Percentiles rank a stretch among this genome's conserved stretches.
Evolutionary conservation across 92 coral and sea anemone species (phyloP).

Genomic region (Paramuricea clavata): DNA sequence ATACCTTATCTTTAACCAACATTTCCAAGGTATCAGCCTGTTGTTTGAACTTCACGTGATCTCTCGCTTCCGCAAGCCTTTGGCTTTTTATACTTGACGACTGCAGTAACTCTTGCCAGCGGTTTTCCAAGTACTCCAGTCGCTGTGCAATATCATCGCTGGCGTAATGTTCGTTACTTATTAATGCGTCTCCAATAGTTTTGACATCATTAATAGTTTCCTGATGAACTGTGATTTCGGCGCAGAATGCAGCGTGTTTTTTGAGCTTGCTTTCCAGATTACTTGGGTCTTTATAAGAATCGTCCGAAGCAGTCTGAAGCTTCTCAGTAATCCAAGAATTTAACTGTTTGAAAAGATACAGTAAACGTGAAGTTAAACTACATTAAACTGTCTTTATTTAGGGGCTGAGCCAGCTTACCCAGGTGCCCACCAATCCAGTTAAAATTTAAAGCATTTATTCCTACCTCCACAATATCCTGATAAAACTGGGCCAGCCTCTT

Average conservation of each 20-base stretch:
- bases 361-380: too few species aligned
- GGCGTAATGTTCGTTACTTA: constrained; percentile 87
- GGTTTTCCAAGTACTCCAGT: constrained; percentile 83
- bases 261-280: constrained; percentile 90
- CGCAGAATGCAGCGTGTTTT: constrained; percentile 91
- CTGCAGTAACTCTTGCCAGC: constrained; percentile 93
- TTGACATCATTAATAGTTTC: constrained; percentile 82
- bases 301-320: constrained; percentile 89
- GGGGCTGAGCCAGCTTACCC: too few species aligned
- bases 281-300: constrained; percentile 92
- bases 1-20: constrained; percentile 91
- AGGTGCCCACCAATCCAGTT: too few species aligned
- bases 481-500: constrained; percentile 89
- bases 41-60: constrained; percentile 89
- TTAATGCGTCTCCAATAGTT: constrained; percentile 83
- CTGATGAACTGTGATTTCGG: constrained; percentile 92
- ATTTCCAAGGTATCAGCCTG: constrained; percentile 89
- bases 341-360: constrained; percentile 51
- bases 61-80: constrained; percentile 88
- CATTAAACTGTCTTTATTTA: too few species aligned
- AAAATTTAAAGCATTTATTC: too few species aligned
- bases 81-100: constrained; percentile 84
- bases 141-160: constrained; percentile 86
- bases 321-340: constrained; percentile 97
- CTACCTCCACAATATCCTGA: constrained; percentile 94